Base-by-base conservation (phyloP, 92 coral and sea anemone species). In the Zoanthus sociatus region DNA sequence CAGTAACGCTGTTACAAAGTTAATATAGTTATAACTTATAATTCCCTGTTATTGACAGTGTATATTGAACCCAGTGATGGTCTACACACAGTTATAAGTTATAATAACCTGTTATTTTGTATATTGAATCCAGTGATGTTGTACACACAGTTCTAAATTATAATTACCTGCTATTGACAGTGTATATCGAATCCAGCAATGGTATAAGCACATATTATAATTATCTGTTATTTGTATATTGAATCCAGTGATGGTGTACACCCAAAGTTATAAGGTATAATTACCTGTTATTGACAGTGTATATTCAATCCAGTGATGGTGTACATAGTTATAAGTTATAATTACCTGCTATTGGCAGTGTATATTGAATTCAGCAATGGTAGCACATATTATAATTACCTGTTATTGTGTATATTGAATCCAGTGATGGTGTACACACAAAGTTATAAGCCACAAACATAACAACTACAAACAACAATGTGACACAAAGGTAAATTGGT, bases 241-340 rank as follows among this genome's bases (percentile, higher is more conserved):
- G 99, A 97, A 61, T 94, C 94, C 66, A 93, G 87, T 54, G 98
- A 76, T 74, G 96, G 98, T 8, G 98, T 93, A 60, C 87, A 86
- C 67, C 91, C 71, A 26, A 97, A 82, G 85, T 92, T 93, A 76
- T 94, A 95, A 11, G 98, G n/a, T 16, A 7, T 3, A n/a, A 46
- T 45, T 58, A 97, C 99, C 99, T 90, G 98, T 94, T 76, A 97
- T 81, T 63, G 99, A n/a, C n/a, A n/a, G n/a, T 97, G 75, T 94
- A 84, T 60, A 95, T 76, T 12, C 98, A 97, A 61, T 94, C 94
- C 64, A 93, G 87, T 47, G 97, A 78, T 73, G 96, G 98, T 8
- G 97, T 93, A 58, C 85, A 86, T 58, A 92, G n/a, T n/a, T n/a
- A n/a, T n/a, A n/a, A 0, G 0, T 26, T 26, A 26, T 26, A 26